phyloP scores from a whole-genome alignment of 2,797 vertebrate genomes.

The Clarias laeviceps region DNA sequence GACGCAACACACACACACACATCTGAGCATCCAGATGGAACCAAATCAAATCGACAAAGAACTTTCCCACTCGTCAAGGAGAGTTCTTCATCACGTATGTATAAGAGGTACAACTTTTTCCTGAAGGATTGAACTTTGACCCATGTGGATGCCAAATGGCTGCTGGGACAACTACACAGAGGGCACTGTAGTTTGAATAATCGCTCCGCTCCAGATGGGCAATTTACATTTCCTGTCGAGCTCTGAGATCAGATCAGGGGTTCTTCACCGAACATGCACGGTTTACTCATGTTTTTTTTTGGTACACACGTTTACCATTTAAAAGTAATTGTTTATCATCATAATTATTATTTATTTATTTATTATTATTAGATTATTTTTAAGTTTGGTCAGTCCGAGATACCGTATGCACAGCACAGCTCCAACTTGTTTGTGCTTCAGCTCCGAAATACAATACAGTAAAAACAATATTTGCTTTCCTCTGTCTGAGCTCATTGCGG shows the following conservation, averaged over 20 bases:
- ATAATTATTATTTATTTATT: no score
- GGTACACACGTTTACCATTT: conserved; percentile 1
- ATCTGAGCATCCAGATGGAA: conserved; percentile 41
- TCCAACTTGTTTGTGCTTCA: conserved; percentile 22
- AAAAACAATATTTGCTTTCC: conserved; percentile 47
- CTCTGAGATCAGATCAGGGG: background rate
- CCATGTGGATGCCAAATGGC: conserved; percentile 7
- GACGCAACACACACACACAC: conserved; percentile 39
- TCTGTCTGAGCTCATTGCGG: conserved; percentile 23
- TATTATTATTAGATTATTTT: no score
- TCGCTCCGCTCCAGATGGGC: conserved; percentile 29
- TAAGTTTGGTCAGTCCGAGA: background rate
- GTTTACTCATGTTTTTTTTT: background rate
- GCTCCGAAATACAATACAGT: conserved; percentile 38
- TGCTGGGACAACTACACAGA: conserved; percentile 6
- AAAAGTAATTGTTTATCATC: no score
- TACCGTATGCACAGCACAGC: background rate
- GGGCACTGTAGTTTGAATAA: conserved; percentile 16
- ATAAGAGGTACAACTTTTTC: background rate
- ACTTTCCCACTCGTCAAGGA: background rate
- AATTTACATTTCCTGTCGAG: conserved; percentile 34
- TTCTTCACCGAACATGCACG: background rate
- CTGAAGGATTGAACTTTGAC: conserved; percentile 15
- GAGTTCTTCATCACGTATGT: conserved; percentile 14
- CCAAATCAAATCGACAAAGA: background rate